Conservation (phyloP, 2,888 invertebrate species). For the Aleiodes leptofemur region DNA sequence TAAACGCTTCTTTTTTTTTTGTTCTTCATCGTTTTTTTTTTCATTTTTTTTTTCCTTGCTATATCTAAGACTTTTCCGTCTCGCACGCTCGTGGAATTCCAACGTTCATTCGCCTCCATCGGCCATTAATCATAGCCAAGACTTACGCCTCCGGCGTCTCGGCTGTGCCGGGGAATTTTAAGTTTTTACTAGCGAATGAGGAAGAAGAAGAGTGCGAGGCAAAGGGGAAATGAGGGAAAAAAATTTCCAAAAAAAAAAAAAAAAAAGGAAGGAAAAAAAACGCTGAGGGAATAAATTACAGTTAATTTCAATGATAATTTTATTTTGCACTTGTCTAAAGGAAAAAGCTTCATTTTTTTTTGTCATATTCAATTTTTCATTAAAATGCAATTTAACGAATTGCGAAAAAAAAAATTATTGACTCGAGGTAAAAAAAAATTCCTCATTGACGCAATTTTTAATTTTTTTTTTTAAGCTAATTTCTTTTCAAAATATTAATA, state of each 20-base stretch:
- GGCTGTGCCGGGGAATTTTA: constrained; percentile 35
- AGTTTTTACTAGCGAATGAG: constrained; percentile 34
- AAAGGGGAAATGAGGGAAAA: constrained; percentile 20
- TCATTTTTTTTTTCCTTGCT: neutral
- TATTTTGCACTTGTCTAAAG: neutral
- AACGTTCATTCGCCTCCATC: constrained; percentile 37
- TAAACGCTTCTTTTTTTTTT: constrained; percentile 19
- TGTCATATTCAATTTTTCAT: neutral
- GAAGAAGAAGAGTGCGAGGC: constrained; percentile 26
- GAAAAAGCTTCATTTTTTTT: neutral
- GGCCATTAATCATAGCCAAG: constrained; percentile 39
- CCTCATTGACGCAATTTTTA: too few relatives aligned
- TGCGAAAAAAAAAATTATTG: too few relatives aligned
- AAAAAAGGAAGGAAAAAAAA: neutral
- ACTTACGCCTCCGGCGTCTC: constrained; percentile 32
- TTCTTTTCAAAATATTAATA: too few relatives aligned
- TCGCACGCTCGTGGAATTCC: constrained; percentile 35
- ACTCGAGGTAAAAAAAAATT: too few relatives aligned
- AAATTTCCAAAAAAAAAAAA: constrained; percentile 11
- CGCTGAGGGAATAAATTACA: constrained; percentile 12
- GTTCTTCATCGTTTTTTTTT: neutral
- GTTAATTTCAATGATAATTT: constrained; percentile 22
- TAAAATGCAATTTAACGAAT: too few relatives aligned
- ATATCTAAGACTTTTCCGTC: constrained; percentile 35
- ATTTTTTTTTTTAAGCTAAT: too few relatives aligned